phyloP scores from a whole-genome alignment of 2,888 invertebrate species.

The Omphaloscelis lunosa region DNA sequence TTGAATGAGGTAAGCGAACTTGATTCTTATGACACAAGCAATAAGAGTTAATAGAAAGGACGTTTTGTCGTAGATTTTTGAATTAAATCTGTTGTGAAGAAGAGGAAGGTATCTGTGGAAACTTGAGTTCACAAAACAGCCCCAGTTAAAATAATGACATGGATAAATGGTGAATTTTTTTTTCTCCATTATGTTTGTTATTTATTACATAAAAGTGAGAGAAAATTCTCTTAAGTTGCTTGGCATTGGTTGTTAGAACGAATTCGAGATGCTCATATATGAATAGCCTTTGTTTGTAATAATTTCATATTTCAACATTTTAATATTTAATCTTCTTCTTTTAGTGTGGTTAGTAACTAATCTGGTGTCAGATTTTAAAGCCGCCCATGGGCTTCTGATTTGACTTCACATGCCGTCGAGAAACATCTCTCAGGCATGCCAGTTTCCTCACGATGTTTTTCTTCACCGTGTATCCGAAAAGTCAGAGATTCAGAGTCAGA shows the following conservation, averaged over 20 bases:
- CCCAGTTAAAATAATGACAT: constrained; percentile 65
- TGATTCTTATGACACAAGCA: constrained; percentile 71
- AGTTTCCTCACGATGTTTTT: no score
- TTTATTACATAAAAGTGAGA: constrained; percentile 22
- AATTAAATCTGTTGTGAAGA: constrained; percentile 75
- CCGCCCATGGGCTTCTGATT: no score
- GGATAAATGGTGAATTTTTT: constrained; percentile 62
- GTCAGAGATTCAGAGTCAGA: no score
- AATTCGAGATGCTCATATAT: not conserved
- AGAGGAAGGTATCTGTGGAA: constrained; percentile 64
- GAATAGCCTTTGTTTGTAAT: not conserved
- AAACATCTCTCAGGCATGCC: no score
- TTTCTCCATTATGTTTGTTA: constrained; percentile 42
- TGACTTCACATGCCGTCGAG: no score
- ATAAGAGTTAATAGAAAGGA: constrained; percentile 68
- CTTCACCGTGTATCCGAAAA: no score
- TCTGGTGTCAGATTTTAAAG: no score
- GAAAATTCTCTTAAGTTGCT: not conserved
- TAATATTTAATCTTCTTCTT: not conserved
- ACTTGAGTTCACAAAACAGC: constrained; percentile 66
- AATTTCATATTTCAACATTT: not conserved
- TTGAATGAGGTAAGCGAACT: constrained; percentile 70
- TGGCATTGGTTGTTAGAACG: not conserved
- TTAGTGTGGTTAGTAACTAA: no score
- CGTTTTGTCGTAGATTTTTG: constrained; percentile 65